Base-by-base conservation (phyloP, 2,113 vertebrate species). In the Salminus brasiliensis region DNA sequence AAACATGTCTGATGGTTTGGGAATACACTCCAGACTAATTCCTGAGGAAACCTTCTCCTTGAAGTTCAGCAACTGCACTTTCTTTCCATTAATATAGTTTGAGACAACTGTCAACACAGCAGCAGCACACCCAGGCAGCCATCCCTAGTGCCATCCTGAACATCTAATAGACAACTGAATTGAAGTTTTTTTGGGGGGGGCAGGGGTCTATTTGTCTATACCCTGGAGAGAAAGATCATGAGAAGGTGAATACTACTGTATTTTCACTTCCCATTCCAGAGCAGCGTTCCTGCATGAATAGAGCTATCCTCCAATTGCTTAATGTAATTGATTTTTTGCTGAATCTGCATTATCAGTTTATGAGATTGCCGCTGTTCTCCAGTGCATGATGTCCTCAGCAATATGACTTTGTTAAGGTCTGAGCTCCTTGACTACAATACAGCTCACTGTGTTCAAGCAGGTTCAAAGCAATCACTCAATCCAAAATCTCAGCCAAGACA, bases 311-410 rank as follows among this genome's bases (percentile, higher is more conserved):
- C 11, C 9, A 41, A 39, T 55, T 52, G 7, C 45, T 68, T 76
- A 55, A 76, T 66, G 74, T 57, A 67, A 60, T 67, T 53, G 29
- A 9, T 57, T 53, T n/a, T n/a, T 27, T 68, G 47, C 62, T 55
- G 63, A 55, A 67, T 67, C 30, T 41, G 47, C 52, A 67, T 53
- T 47, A 55, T 68, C 47, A 27, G 62, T 55, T 55, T 68, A 68
- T 55, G 74, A 67, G 62, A 23, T 13, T 39, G 62, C 34, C 32
- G 21, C 30, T 4, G 30, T 21, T 66, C 62, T 39, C 36, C 18
- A 39, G 32, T n/a, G 30, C 11, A 23, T 16, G 62, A 52, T 27
- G 23, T 39, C 65, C 32, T 57, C 63, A n/a, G 32, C 23, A 23
- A 25, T 55, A 55, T 55, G 47, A 49, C 47, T 49, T 49, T 49